Percentiles rank a stretch among this genome's conserved stretches.
phyloP scores from a whole-genome alignment of 2,797 vertebrate genomes.

The Gorsachius magnificus region DNA sequence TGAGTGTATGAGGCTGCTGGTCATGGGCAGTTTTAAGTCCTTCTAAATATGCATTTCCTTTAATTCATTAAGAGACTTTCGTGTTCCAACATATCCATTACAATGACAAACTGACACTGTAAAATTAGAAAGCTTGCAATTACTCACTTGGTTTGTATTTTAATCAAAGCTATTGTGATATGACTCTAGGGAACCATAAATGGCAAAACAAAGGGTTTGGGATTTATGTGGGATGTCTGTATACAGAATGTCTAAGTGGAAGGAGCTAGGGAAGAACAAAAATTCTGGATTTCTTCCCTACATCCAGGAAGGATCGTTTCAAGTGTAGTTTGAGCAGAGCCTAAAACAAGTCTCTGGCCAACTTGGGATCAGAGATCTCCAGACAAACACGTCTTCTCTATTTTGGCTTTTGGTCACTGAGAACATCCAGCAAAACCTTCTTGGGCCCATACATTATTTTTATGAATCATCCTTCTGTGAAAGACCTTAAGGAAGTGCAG shows the following conservation, averaged over 20 bases:
- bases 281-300: not conserved
- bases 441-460: not conserved
- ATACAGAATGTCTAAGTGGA: not conserved
- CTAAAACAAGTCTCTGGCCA: not conserved
- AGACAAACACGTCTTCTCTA: not conserved
- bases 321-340: not conserved
- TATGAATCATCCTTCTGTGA: not conserved
- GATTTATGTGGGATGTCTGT: not conserved
- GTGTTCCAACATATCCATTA: conserved; percentile 29
- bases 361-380: not conserved
- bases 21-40: conserved; percentile 38
- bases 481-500: not conserved
- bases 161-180: conserved; percentile 36
- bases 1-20: conserved; percentile 14
- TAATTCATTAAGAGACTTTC: conserved; percentile 58
- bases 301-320: not conserved
- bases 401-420: not conserved
- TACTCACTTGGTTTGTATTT: conserved; percentile 43
- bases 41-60: conserved; percentile 57
- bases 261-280: not conserved
- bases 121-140: conserved; percentile 36
- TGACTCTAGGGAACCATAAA: not conserved
- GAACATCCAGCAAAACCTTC: not conserved
- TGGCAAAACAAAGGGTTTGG: conserved; percentile 1
- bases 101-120: conserved; percentile 34